These are phyloP conservation scores for Hyperoplus immaculatus DNA, from an alignment of 2,797 vertebrate species.

Conservation along the genomic window DNA sequence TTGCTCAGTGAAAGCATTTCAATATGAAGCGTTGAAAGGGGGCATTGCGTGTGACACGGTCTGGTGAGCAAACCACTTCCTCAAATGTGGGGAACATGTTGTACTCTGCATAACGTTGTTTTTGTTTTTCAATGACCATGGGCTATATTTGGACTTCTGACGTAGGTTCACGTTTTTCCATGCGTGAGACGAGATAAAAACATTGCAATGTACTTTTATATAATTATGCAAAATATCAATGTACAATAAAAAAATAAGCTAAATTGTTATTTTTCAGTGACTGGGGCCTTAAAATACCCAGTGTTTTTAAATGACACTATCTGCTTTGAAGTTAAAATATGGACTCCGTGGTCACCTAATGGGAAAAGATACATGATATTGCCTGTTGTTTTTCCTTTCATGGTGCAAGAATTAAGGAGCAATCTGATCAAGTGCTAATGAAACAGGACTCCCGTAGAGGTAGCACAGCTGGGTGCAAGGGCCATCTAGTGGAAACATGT, in stretches of 20 bases:
- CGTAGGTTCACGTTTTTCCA: slow-evolving; percentile 22
- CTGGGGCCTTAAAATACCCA: background rate
- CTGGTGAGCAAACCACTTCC: slow-evolving; percentile 82
- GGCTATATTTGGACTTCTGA: slow-evolving; percentile 49
- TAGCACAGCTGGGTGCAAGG: slow-evolving; percentile 75
- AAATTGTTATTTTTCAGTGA: background rate
- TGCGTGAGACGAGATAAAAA: background rate
- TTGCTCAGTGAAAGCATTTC: slow-evolving; percentile 51
- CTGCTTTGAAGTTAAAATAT: slow-evolving; percentile 5
- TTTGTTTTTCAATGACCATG: slow-evolving; percentile 56
- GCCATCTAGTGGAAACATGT: slow-evolving; percentile 84
- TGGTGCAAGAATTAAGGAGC: slow-evolving; percentile 12
- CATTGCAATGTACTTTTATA: background rate
- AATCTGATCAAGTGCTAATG: slow-evolving; percentile 58
- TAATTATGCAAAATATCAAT: background rate
- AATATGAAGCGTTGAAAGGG: slow-evolving; percentile 15
- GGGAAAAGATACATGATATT: slow-evolving; percentile 8
- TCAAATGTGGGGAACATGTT: slow-evolving; percentile 76
- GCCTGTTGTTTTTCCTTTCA: slow-evolving; percentile 13
- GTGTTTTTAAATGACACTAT: background rate
- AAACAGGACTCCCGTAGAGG: slow-evolving; percentile 47
- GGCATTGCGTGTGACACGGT: slow-evolving; percentile 60
- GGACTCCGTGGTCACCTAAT: background rate
- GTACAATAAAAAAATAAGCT: background rate
- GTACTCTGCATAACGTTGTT: slow-evolving; percentile 56